Evolutionary conservation across 2,888 invertebrate genomes (phyloP), one percentile per base, ranked within the genome.

Genomic region (Acholoe squamosa): DNA sequence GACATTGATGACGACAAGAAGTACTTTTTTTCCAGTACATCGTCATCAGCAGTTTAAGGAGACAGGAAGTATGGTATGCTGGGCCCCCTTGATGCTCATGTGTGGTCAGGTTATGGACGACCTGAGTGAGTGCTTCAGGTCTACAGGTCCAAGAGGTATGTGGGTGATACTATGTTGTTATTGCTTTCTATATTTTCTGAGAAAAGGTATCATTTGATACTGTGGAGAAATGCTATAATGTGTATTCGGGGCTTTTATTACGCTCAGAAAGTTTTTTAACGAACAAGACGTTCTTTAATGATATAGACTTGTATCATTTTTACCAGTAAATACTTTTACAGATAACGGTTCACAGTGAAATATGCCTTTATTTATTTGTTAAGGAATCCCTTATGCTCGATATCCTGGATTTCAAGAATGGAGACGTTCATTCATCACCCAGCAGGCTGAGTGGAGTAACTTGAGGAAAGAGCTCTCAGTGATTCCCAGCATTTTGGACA

Each of bases 401-500:
- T 90, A 90, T 34, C 22, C 25, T 25, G 90, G 54, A 33, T 51
- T 90, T 22, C 90, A 80, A 51, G 52, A 52, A 52, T 90, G 90
- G 76, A 54, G 61, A n/a, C 33, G 19, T 12, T 61, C 31, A 28
- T 25, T 61, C 5, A n/a, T 3, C 19, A 22, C 12, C 12, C 25
- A 3, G 16, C 28, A 71, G 71, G n/a, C 71, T 12, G 52, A 25
- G 28, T 76, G 76, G 89, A 31, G 25, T 22, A 71, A n/a, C 7
- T 12, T 89, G n/a, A n/a, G 76, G 34, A 33, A 61, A 1, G 19
- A 28, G 14, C 76, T 89, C 0, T 16, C 25, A n/a, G 76, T 71
- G 22, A 43, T 89, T 0, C 89, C 89, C 12, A 76, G 76, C 31
- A 54, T 89, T 0, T 5, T 31, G 33, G 25, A 89, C 54, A 33